These are phyloP conservation scores for Chironomus tepperi DNA, from an alignment of 1,140 invertebrate species.

Conservation along the genomic window DNA sequence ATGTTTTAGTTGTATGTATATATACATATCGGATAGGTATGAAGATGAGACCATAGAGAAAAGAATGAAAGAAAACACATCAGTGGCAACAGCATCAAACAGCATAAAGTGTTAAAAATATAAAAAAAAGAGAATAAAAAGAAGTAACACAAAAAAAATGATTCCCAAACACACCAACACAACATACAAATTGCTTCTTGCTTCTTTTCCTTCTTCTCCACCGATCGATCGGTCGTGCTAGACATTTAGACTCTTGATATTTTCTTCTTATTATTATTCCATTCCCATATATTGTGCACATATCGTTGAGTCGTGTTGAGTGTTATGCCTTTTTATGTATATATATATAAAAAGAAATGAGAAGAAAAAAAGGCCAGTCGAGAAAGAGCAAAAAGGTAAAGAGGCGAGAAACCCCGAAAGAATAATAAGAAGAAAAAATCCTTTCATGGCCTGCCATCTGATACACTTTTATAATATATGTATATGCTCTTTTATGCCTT, in stretches of 20 bases:
- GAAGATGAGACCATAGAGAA: too few species aligned
- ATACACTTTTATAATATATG: neutral
- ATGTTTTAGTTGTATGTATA: too few species aligned
- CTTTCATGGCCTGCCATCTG: conserved; percentile 21
- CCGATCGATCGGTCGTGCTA: conserved; percentile 16
- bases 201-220: neutral
- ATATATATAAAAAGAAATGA: neutral
- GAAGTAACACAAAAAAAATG: neutral
- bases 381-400: neutral
- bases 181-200: conserved; percentile 5
- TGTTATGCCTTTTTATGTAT: conserved; percentile 5
- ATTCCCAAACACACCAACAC: neutral
- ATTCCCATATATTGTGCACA: neutral
- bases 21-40: too few species aligned
- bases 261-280: conserved; percentile 19
- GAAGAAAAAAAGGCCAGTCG: neutral
- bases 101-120: neutral
- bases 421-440: conserved; percentile 19
- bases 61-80: neutral
- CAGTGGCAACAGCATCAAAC: neutral
- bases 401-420: conserved; percentile 19
- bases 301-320: neutral
- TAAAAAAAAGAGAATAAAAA: neutral
- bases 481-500: neutral
- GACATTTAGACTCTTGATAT: conserved; percentile 23